Evolutionary conservation across 2,113 vertebrate species (phyloP).

Genomic region (mouse (Mus musculus)): DNA sequence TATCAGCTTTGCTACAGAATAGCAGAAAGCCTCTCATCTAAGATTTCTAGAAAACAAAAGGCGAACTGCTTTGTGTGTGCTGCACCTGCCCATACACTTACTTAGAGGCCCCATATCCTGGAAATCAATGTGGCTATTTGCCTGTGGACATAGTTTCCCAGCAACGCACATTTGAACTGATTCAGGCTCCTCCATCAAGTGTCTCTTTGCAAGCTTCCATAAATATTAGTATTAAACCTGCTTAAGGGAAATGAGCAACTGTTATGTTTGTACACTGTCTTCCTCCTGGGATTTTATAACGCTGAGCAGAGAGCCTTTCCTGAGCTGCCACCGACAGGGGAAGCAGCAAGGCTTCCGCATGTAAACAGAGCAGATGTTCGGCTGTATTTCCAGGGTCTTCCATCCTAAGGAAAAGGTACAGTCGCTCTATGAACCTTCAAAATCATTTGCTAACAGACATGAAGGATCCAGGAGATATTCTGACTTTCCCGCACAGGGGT

Average conservation of each 20-base stretch:
- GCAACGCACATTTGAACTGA: slow-evolving; percentile 81
- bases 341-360: neutral
- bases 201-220: slow-evolving; percentile 76
- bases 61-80: slow-evolving; percentile 23
- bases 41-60: neutral
- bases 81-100: slow-evolving; percentile 72
- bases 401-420: neutral
- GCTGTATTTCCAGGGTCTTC: neutral
- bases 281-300: slow-evolving; percentile 51
- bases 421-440: neutral
- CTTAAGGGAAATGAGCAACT: slow-evolving; percentile 68
- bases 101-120: slow-evolving; percentile 49
- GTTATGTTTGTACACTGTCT: slow-evolving; percentile 49
- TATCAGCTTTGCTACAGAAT: neutral
- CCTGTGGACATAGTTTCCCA: slow-evolving; percentile 78
- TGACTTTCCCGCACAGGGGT: slow-evolving; percentile 21
- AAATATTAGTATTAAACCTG: slow-evolving; percentile 68
- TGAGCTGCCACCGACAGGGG: neutral
- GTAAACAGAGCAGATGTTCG: neutral
- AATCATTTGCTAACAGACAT: neutral
- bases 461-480: slow-evolving; percentile 34
- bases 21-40: neutral
- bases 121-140: slow-evolving; percentile 80
- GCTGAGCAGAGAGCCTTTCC: slow-evolving; percentile 12
- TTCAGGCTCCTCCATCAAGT: slow-evolving; percentile 80